Evolutionary conservation across 2,797 vertebrate genomes (phyloP).

Genomic region (Psittacula derbiana): DNA sequence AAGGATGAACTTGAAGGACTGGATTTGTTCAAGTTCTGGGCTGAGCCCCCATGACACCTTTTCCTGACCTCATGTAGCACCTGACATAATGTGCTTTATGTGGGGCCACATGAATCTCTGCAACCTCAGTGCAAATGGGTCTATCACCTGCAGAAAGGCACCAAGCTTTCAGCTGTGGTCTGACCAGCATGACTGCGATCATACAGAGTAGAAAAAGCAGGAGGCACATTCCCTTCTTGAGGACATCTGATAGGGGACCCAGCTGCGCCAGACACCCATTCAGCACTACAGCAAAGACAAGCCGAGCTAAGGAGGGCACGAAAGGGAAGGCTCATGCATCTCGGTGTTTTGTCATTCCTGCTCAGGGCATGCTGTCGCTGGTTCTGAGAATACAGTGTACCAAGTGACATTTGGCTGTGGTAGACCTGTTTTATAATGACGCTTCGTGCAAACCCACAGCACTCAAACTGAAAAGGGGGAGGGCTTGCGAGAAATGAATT

Average conservation of each 20-base stretch:
- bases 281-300: neutral
- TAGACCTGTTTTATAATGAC: constrained; percentile 10
- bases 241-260: neutral
- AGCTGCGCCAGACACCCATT: neutral
- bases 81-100: neutral
- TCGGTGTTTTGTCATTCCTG: neutral
- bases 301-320: neutral
- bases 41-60: rapidly evolving
- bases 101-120: neutral
- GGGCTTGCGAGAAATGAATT: constrained; percentile 39
- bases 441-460: neutral
- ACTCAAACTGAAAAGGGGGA: constrained; percentile 31
- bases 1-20: neutral
- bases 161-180: neutral
- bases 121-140: neutral
- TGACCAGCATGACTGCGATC: rapidly evolving
- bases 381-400: constrained; percentile 34
- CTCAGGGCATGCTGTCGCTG: neutral
- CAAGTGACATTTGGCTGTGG: constrained; percentile 54
- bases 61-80: neutral
- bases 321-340: neutral
- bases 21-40: neutral
- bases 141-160: neutral
- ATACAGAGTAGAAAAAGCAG: neutral
- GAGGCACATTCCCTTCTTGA: neutral